Evolutionary conservation across 2,797 vertebrate species (phyloP), one percentile per base, ranked within the genome.

Genomic region (Lagothrix lagotricha): DNA sequence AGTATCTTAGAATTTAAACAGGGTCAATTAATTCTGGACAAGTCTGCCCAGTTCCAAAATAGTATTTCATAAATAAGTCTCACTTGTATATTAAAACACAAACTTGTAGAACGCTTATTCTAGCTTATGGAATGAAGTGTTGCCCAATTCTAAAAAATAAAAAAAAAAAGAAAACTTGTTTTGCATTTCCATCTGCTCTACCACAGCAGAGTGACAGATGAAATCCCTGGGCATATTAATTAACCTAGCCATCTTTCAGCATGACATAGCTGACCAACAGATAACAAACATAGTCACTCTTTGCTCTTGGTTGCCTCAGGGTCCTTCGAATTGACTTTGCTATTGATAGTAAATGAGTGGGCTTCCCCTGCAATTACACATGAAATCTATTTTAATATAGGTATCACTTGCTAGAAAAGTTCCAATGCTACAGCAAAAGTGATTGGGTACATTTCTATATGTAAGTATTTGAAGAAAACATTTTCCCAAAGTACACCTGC

Each of bases 321-420:
- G n/a, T 12, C 33, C 86, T 92, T 88, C 86, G 95, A 89, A 87
- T 33, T 73, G 64, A 94, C 61, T 90, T 88, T 86, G 26, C 67
- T 83, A 44, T 52, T 83, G 94, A 82, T 61, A 86, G 20, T 86
- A 92, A 96, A 77, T 48, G 36, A 93, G 73, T 5, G 46, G 80
- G 44, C 41, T 92, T 89, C n/a, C 26, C 58, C 61, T n/a, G 1
- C n/a, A 79, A 87, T 83, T 30, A 85, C 54, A 93, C 22, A 94
- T 79, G 61, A 88, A 92, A 89, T 57, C 12, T 48, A 79, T 28
- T 79, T 86, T 86, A 88, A 90, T 15, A 84, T 0, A 89, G 54
- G 6, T 50, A 85, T 39, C 58, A 41, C 19, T 80, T 50, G 54
- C 28, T 77, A 94, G 76, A 87, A 96, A 79, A 36, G 88, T 36